phyloP scores from a whole-genome alignment of 2,888 invertebrate species.

The Helleia helle region DNA sequence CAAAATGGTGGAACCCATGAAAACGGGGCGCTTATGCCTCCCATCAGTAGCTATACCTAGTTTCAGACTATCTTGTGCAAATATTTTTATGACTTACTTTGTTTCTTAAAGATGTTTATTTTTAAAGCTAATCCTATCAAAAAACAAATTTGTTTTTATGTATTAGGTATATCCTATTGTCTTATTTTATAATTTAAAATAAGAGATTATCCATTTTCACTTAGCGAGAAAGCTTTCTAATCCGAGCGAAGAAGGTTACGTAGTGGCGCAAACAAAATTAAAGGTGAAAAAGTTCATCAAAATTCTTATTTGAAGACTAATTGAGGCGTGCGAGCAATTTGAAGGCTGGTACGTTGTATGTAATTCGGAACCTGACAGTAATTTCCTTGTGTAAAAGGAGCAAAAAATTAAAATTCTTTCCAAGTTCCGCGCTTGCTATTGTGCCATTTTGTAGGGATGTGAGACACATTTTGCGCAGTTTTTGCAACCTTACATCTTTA shows the following conservation, averaged over 20 bases:
- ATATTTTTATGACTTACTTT: too few species aligned
- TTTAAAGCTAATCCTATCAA: too few species aligned
- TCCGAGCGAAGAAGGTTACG: conserved; percentile 1
- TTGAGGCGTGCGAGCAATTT: not conserved
- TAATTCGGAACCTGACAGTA: conserved; percentile 57
- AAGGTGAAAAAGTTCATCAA: conserved; percentile 38
- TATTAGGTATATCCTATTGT: not conserved
- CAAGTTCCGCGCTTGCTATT: conserved; percentile 49
- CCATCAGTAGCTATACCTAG: too few species aligned
- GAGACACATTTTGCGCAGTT: conserved; percentile 44
- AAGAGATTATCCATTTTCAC: conserved; percentile 9
- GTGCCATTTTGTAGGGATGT: conserved; percentile 53
- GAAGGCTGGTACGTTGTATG: conserved; percentile 23
- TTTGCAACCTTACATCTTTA: conserved; percentile 22
- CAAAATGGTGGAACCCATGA: too few species aligned
- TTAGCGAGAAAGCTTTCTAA: conserved; percentile 10
- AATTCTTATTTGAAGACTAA: conserved; percentile 34
- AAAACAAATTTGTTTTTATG: too few species aligned
- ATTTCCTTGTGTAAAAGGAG: conserved; percentile 60
- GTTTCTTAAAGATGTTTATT: too few species aligned
- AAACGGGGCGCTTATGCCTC: too few species aligned
- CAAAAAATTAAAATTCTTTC: conserved; percentile 63
- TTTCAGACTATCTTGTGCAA: too few species aligned
- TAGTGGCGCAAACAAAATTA: conserved; percentile 31
- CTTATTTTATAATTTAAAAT: not conserved